Evolutionary conservation across 2,113 vertebrate species (phyloP).

Genomic region (Nicator chloris): DNA sequence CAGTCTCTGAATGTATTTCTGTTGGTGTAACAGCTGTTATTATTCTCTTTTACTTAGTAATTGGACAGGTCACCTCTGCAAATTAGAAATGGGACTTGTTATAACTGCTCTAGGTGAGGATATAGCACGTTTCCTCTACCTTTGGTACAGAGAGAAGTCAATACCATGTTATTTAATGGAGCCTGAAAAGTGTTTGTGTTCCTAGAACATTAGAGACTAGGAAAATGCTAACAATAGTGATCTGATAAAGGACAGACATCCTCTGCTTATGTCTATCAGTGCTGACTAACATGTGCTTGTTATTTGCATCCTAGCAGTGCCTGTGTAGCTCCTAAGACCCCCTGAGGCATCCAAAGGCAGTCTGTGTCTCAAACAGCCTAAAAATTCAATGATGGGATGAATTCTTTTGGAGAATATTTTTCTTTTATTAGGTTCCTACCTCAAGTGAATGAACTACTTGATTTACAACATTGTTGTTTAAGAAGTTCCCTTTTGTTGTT

Average conservation of each 20-base stretch:
- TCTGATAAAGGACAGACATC: neutral
- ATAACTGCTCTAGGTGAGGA: neutral
- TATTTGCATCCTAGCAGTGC: neutral
- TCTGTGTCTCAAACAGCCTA: neutral
- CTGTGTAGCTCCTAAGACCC: neutral
- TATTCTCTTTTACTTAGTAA: neutral
- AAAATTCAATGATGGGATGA: neutral
- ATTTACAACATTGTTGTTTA: neutral
- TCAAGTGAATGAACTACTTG: neutral
- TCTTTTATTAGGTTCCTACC: neutral
- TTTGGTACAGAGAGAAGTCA: neutral
- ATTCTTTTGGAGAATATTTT: neutral
- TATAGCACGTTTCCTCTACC: fast-evolving
- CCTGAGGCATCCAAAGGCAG: neutral
- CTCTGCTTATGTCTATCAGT: neutral
- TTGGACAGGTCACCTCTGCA: neutral
- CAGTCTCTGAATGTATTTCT: neutral
- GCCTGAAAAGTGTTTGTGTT: neutral
- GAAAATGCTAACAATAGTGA: neutral
- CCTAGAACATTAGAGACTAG: neutral
- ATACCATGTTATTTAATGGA: neutral
- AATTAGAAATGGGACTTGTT: neutral
- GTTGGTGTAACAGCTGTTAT: neutral
- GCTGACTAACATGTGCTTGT: neutral
- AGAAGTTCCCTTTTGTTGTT: neutral